Evolutionary conservation across 1,140 invertebrate species (phyloP).

Genomic region (Tenebrio molitor): DNA sequence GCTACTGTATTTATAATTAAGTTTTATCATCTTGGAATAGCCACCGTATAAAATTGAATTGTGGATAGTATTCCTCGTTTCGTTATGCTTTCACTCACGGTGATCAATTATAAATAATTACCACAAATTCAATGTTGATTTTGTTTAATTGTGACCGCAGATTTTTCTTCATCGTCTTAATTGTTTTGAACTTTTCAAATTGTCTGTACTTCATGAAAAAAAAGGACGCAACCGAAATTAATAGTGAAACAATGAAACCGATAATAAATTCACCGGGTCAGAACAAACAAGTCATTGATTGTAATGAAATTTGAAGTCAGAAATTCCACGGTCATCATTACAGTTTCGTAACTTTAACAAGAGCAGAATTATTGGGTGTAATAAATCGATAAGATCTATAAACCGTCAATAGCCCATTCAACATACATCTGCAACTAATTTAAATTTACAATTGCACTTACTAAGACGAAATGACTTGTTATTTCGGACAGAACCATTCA

Average conservation of each 20-base stretch:
- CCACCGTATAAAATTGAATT: constrained; percentile 30
- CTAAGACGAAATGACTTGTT: constrained; percentile 21
- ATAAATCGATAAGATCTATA: constrained; percentile 36
- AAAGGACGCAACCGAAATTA: not conserved
- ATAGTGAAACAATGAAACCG: too few species aligned
- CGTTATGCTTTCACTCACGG: constrained; percentile 44
- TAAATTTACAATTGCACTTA: constrained; percentile 20
- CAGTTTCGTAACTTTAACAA: constrained; percentile 12
- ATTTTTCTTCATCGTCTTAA: constrained; percentile 41
- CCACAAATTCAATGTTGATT: constrained; percentile 26
- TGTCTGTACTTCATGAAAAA: not conserved
- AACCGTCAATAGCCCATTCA: constrained; percentile 21
- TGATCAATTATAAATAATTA: constrained; percentile 45
- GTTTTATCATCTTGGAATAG: constrained; percentile 22
- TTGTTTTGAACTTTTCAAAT: constrained; percentile 24
- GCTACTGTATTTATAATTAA: constrained; percentile 8
- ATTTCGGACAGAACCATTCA: constrained; percentile 1
- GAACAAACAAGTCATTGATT: constrained; percentile 18
- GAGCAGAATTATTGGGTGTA: constrained; percentile 25
- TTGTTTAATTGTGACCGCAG: constrained; percentile 34
- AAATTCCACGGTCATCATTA: not conserved
- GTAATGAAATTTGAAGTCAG: constrained; percentile 22
- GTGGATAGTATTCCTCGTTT: constrained; percentile 34
- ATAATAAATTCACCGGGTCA: too few species aligned
- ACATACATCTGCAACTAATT: constrained; percentile 16